Base-by-base conservation (phyloP, 2,888 invertebrate genomes). In the Synanthedon vespiformis region DNA sequence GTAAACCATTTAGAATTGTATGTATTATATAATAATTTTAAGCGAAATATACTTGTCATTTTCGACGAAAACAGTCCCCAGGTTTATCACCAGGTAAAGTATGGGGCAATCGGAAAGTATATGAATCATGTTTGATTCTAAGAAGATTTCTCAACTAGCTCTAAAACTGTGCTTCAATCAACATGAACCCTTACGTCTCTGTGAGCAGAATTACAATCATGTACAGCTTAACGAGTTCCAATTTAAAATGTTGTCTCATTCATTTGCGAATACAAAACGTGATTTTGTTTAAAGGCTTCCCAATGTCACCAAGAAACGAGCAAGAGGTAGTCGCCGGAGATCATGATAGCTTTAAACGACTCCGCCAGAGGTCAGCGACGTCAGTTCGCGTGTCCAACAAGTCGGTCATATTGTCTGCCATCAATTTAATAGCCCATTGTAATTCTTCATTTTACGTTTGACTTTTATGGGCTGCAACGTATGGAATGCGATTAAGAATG, bases 371-470 rank as follows among this genome's bases (percentile, higher is more conserved):
- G 61, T 56, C 59, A 54, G 60, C 59, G 58, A 63, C 65, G 67
- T 67, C 65, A 68, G 61, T 55, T 67, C 61, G 62, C 75, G 67
- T 70, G 74, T 59, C 64, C 58, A 56, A 61, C 62, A 61, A 66
- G 58, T 61, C 62, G 65, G 64, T 70, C 74, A 71, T 68, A 68
- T 62, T 62, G 60, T 57, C 60, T 61, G 62, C 65, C 67, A 67
- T 70, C 67, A 67, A 68, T 66, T 72, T 74, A 68, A 78, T 71
- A 56, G 62, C 57, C 72, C 59, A 80, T 80, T 79, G 79, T 80
- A 64, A 69, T 72, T 58, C 56, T 56, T 60, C 18, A 16, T 16
- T 16, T 48, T 48, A 48, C 14, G 51, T 40, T 40, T 51, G 40
- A 51, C 40, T 40, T 14, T 34, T 50, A 50, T 50, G n/a, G 13